Evolutionary conservation across 2,797 vertebrate genomes (phyloP), one percentile per base, ranked within the genome.

Genomic region (Aphelocoma californica): DNA sequence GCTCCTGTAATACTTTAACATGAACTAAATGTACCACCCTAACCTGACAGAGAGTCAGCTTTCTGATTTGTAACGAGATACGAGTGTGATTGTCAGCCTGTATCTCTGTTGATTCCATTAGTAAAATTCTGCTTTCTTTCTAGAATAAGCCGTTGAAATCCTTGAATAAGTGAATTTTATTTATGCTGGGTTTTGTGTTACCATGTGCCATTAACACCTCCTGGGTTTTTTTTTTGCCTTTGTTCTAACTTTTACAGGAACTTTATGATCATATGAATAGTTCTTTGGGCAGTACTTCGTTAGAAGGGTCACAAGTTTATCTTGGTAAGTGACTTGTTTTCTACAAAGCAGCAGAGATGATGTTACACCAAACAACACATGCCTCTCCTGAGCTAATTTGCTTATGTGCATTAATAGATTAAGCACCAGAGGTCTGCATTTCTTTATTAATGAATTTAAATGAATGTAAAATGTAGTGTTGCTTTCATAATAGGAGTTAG

Each of bases 201-300:
- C 38, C 4, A 1, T 44, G 13, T 87, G 34, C 14, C 29, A 45
- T 58, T 95, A 88, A 90, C 5, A 4, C 16, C 9, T 77, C 75
- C 23, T 84, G 50, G 23, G 4, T 2, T 61, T n/a, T 53, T 31
- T 84, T 51, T 94, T 93, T 80, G 28, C 51, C 42, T 90, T 51
- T 86, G 12, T 79, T 93, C 62, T 88, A 18, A 74, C 45, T 89
- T 95, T 72, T 90, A 31, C 93, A 99, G 99, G 99, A 99, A 73
- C 98, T 99, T 72, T 99, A 99, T 95, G 99, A 99, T 36, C 99
- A 99, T 95, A 99, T 99, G 99, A 99, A 99, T 95, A 98, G 98
- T 67, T 99, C 99, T 25, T 97, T 99, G 96, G 97, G 98, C 95
- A 98, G 98, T 42, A 98, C 98, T 4, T 74, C 97, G 1, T 96